Evolutionary conservation across 2,113 vertebrate species (phyloP).

Genomic region (Alosa alosa): DNA sequence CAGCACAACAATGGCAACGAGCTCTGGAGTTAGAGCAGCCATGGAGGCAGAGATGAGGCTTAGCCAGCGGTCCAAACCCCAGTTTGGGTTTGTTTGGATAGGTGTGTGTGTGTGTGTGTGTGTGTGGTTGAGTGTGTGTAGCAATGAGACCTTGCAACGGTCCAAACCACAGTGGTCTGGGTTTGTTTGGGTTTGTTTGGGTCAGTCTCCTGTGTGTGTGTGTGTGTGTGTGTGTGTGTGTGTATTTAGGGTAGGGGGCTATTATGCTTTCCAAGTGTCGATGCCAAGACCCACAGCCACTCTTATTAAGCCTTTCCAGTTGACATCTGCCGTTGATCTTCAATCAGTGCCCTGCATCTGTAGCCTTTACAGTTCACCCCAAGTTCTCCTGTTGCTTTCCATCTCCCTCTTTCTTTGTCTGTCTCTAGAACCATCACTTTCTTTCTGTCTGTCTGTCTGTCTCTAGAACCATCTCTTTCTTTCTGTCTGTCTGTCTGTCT

Average conservation of each 20-base stretch:
- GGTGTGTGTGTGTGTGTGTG: conserved; percentile 19
- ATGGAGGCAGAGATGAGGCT: neutral
- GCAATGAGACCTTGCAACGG: conserved; percentile 22
- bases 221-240: conserved; percentile 29
- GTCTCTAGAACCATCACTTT: conserved; percentile 35
- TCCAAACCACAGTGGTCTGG: conserved; percentile 18
- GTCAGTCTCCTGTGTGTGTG: conserved; percentile 11
- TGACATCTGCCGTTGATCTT: conserved; percentile 35
- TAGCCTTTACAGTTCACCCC: neutral
- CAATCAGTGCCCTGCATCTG: neutral
- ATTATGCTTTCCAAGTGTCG: neutral
- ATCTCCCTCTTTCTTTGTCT: conserved; percentile 40
- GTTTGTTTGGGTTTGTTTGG: conserved; percentile 32
- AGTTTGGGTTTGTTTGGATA: conserved; percentile 25
- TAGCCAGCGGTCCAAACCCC: neutral
- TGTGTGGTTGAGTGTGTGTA: conserved; percentile 30
- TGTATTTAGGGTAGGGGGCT: neutral
- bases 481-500: conserved; percentile 25
- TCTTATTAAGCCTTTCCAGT: neutral
- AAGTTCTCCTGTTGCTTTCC: neutral
- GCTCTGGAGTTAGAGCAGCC: conserved; percentile 17
- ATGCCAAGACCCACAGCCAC: conserved; percentile 7
- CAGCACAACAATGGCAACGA: conserved; percentile 50
- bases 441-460: neutral
- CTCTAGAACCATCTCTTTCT: no score